A percentile compares a stretch with the other conserved stretches of the same genome.
Evolutionary conservation across 30 jellyfish, hydroid and myxozoan species (phyloP).

Genomic region (Rhopilema esculentum): DNA sequence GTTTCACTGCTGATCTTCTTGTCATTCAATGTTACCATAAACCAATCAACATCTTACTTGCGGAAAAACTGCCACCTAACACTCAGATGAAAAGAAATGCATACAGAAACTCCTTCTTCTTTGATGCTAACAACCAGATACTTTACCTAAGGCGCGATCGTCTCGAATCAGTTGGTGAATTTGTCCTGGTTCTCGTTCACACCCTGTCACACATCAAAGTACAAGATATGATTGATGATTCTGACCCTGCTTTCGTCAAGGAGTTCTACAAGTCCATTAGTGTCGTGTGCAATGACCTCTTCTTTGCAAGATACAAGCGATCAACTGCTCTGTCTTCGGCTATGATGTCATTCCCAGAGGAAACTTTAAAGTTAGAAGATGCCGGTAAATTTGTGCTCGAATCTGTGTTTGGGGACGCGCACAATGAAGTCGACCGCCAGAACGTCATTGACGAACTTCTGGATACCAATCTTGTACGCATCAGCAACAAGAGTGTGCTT

Average conservation of each 20-base stretch:
- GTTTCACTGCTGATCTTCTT: slow-evolving; percentile 87
- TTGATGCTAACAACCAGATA: slow-evolving; percentile 88
- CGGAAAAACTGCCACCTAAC: slow-evolving; percentile 94
- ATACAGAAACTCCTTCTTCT: slow-evolving; percentile 88
- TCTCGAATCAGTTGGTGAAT: slow-evolving; percentile 91
- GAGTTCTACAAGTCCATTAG: slow-evolving; percentile 92
- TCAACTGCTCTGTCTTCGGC: slow-evolving; percentile 91
- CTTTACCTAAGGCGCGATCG: slow-evolving; percentile 89
- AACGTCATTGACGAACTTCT: slow-evolving; percentile 88
- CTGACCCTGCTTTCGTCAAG: slow-evolving; percentile 85
- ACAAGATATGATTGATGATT: slow-evolving; percentile 83
- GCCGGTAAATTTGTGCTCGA: slow-evolving; percentile 85
- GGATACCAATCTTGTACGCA: slow-evolving; percentile 81
- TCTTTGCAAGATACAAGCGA: slow-evolving; percentile 85
- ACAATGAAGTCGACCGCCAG: slow-evolving; percentile 81
- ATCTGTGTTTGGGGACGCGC: slow-evolving; percentile 92
- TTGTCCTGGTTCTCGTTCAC: slow-evolving; percentile 88
- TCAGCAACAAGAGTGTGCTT: slow-evolving; percentile 47
- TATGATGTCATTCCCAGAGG: slow-evolving; percentile 76
- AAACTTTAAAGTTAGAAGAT: slow-evolving; percentile 58
- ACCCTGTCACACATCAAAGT: slow-evolving; percentile 90
- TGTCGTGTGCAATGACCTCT: slow-evolving; percentile 90
- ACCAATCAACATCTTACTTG: slow-evolving; percentile 85
- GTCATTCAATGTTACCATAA: slow-evolving; percentile 92
- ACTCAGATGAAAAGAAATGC: slow-evolving; percentile 74